These are phyloP conservation scores for Sorex fumeus DNA, from an alignment of 2,113 vertebrate genomes.

Conservation along the genomic window DNA sequence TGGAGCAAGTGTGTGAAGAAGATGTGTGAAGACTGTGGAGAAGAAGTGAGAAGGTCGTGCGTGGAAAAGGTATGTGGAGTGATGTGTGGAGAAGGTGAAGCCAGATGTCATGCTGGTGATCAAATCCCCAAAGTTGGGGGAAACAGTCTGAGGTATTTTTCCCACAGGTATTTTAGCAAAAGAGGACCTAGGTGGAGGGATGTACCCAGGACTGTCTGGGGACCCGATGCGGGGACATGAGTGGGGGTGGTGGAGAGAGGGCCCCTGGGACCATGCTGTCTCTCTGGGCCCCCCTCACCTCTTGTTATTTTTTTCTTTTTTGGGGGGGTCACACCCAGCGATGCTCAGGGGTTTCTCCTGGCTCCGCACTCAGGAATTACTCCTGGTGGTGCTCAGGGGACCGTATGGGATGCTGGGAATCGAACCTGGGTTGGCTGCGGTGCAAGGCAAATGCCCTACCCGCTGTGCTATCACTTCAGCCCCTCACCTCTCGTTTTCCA, in stretches of 20 bases:
- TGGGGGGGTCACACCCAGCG: too few relatives aligned
- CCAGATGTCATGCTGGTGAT: background rate
- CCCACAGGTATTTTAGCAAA: background rate
- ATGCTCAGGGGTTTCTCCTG: too few relatives aligned
- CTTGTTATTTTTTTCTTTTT: conserved; percentile 63
- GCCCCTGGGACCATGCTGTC: background rate
- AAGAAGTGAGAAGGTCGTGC: background rate
- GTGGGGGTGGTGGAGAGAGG: background rate
- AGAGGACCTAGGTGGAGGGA: background rate
- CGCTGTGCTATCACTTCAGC: background rate
- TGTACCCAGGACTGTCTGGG: background rate
- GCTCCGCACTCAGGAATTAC: too few relatives aligned
- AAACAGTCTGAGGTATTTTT: conserved; percentile 14
- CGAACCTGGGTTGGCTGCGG: too few relatives aligned
- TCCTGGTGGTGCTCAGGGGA: too few relatives aligned
- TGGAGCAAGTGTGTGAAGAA: background rate
- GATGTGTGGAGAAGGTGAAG: too few relatives aligned
- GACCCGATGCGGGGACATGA: background rate
- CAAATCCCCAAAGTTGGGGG: background rate
- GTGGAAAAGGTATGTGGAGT: background rate
- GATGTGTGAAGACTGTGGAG: too few relatives aligned
- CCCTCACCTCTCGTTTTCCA: conserved; percentile 84
- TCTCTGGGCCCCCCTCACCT: conserved; percentile 76
- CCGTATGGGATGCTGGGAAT: too few relatives aligned
- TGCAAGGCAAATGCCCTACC: too few relatives aligned